Evolutionary conservation across 92 coral and sea anemone genomes (phyloP).

Genomic region (Metridium senile): DNA sequence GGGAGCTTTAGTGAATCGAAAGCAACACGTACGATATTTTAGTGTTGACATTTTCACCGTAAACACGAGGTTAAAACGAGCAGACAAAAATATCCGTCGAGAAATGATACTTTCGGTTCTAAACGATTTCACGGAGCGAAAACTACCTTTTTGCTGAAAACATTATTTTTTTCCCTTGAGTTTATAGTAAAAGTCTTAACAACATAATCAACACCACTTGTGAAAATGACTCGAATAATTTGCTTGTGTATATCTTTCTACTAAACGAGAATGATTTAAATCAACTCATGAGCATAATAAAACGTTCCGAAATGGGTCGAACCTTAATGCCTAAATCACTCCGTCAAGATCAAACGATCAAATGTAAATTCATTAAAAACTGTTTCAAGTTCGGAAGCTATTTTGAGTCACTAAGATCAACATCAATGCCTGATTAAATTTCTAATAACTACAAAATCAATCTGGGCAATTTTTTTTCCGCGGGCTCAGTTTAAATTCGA

Average conservation of each 20-base stretch:
- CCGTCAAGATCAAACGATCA: constrained; percentile 34
- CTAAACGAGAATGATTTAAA: not conserved
- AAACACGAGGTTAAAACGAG: not conserved
- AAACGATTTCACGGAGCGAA: not conserved
- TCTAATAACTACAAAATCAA: constrained; percentile 22
- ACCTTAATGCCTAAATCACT: constrained; percentile 23
- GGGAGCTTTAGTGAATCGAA: not conserved
- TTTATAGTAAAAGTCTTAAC: not conserved
- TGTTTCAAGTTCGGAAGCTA: constrained; percentile 36
- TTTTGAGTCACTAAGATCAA: constrained; percentile 63
- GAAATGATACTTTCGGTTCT: constrained; percentile 1
- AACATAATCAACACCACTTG: not conserved
- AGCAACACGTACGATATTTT: constrained; percentile 2
- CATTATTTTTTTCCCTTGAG: not conserved
- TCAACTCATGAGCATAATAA: not conserved
- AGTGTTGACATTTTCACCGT: constrained; percentile 3
- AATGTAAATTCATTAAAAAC: constrained; percentile 52
- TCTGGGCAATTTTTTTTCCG: constrained; percentile 48
- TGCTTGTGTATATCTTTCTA: not conserved
- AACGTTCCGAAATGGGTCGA: constrained; percentile 1
- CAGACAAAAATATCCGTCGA: not conserved
- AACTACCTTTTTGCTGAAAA: too few species aligned
- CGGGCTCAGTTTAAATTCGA: constrained; percentile 52
- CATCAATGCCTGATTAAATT: constrained; percentile 54
- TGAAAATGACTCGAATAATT: not conserved